Percentiles rank a stretch among this genome's conserved stretches.
These are phyloP conservation scores for Sinocyclocheilus anshuiensis DNA, from an alignment of 2,113 vertebrate genomes.

Conservation along the genomic window DNA sequence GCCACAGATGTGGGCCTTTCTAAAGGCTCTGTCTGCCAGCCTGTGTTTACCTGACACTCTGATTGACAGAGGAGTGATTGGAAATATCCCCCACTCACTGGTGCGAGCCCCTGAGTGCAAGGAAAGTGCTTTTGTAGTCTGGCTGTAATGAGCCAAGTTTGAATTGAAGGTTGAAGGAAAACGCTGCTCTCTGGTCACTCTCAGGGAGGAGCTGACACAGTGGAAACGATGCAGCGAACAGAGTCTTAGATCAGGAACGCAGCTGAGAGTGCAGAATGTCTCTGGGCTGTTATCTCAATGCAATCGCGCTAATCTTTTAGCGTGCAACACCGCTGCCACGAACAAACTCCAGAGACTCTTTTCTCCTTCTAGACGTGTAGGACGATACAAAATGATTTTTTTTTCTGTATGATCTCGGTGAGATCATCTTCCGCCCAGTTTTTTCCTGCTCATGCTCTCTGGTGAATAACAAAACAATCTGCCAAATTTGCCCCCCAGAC, in stretches of 20 bases:
- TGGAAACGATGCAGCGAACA: conserved; percentile 76
- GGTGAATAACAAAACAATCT: conserved; percentile 43
- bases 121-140: conserved; percentile 86
- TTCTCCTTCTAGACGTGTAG: background rate
- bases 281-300: conserved; percentile 72
- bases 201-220: conserved; percentile 81
- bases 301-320: conserved; percentile 69
- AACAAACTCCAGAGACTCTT: conserved; percentile 41
- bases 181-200: conserved; percentile 77
- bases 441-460: conserved; percentile 20
- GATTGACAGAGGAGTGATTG: conserved; percentile 85
- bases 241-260: conserved; percentile 72
- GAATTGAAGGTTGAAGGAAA: conserved; percentile 85
- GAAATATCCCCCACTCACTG: conserved; percentile 85
- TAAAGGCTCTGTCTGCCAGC: conserved; percentile 79
- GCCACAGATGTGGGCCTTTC: conserved; percentile 74
- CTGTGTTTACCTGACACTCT: conserved; percentile 85
- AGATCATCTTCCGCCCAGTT: conserved; percentile 30
- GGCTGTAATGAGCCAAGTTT: conserved; percentile 85
- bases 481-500: conserved; percentile 35
- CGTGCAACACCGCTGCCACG: conserved; percentile 41
- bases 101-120: conserved; percentile 79
- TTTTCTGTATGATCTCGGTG: conserved; percentile 10
- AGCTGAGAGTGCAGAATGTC: conserved; percentile 69
- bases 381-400: conserved; percentile 30